These are phyloP conservation scores for Tenthredo livida DNA, from an alignment of 2,888 invertebrate species.

Conservation along the genomic window DNA sequence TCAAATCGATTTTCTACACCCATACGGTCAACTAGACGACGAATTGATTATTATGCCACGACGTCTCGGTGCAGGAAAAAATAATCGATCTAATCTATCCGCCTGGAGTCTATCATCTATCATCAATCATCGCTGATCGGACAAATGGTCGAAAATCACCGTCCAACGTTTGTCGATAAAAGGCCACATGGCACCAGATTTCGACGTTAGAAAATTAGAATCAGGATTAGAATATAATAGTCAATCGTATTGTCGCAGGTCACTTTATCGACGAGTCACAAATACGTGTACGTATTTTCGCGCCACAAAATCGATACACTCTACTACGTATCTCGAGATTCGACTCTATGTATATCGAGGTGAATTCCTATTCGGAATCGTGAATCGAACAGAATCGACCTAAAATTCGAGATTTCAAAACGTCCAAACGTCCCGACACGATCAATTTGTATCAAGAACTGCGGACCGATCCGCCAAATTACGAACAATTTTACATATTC, in stretches of 20 bases:
- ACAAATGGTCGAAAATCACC: not conserved
- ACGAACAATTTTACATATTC: not conserved
- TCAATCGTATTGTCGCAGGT: not conserved
- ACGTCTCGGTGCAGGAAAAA: not conserved
- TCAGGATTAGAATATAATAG: not conserved
- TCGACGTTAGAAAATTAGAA: not conserved
- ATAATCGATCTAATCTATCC: not conserved
- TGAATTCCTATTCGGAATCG: not conserved
- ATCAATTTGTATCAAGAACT: not conserved
- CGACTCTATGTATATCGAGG: not conserved
- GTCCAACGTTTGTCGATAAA: not conserved
- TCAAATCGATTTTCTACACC: not conserved
- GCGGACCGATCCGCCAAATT: not conserved
- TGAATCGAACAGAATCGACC: not conserved
- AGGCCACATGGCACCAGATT: not conserved
- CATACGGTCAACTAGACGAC: not conserved
- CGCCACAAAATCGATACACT: conserved; percentile 7
- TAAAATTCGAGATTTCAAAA: not conserved
- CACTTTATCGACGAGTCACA: not conserved
- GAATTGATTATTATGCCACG: not conserved
- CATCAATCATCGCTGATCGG: not conserved
- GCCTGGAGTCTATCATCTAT: not conserved
- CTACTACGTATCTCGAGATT: not conserved
- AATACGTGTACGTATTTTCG: not conserved
- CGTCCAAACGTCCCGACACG: not conserved